These are phyloP conservation scores for Pelmatolapia mariae DNA, from an alignment of 2,113 vertebrate genomes.

Conservation along the genomic window DNA sequence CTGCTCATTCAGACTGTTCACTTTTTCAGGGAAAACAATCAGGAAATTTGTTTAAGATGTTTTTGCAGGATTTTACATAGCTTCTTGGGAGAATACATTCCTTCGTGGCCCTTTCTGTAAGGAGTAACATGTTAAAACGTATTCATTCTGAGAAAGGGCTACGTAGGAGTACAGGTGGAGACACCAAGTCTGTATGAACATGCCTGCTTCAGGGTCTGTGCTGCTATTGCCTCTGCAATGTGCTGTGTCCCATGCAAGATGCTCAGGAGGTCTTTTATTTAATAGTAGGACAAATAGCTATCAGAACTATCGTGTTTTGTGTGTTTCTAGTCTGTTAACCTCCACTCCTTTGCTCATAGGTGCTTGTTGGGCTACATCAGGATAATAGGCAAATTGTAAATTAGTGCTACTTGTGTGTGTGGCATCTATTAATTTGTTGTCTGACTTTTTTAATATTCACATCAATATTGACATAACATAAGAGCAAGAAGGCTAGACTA, in stretches of 20 bases:
- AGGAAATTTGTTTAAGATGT: background rate
- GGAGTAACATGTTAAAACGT: background rate
- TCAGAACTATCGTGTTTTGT: background rate
- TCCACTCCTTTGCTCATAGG: background rate
- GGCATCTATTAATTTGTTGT: background rate
- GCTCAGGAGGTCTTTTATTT: background rate
- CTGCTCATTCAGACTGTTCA: background rate
- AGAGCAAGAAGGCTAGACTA: background rate
- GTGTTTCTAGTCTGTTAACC: background rate
- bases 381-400: background rate
- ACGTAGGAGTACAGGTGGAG: background rate
- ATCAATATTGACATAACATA: background rate
- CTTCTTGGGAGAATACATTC: background rate
- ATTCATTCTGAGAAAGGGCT: background rate
- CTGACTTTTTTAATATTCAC: background rate
- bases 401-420: background rate
- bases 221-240: background rate
- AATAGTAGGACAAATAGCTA: background rate
- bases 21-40: background rate
- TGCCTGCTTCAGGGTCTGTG: background rate
- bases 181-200: background rate
- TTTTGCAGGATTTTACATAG: background rate
- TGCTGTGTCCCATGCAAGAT: background rate
- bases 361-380: background rate
- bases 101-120: background rate